Conservation (phyloP, 1,140 invertebrate species). For the Mylabris phalerata region DNA sequence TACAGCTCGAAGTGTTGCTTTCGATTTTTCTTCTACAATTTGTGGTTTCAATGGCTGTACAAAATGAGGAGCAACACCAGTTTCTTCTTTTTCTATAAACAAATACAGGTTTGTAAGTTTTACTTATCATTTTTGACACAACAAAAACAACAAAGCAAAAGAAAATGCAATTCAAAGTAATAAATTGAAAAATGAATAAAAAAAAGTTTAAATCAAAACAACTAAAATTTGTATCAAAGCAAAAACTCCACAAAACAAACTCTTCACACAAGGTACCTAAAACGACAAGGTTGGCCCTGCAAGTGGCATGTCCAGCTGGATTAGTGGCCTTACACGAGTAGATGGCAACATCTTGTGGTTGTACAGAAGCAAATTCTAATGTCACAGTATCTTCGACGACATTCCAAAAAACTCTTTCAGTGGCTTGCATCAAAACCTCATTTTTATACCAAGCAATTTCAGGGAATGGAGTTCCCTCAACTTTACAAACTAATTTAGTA, state of each 20-base stretch:
- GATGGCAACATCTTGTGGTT: slow-evolving; percentile 64
- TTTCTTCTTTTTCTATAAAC: slow-evolving; percentile 56
- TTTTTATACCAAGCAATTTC: slow-evolving; percentile 74
- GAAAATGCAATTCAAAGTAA: slow-evolving; percentile 6
- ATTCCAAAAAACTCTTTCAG: slow-evolving; percentile 55
- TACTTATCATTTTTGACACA: neutral
- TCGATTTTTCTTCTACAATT: slow-evolving; percentile 55
- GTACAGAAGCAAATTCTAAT: slow-evolving; percentile 58
- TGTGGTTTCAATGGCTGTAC: slow-evolving; percentile 58
- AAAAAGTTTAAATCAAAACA: slow-evolving; percentile 6
- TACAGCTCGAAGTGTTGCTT: slow-evolving; percentile 54
- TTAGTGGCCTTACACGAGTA: slow-evolving; percentile 76
- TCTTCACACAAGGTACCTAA: slow-evolving; percentile 47
- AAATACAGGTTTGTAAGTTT: neutral
- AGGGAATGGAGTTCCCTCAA: slow-evolving; percentile 61
- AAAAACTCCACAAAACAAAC: slow-evolving; percentile 9
- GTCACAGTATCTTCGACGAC: slow-evolving; percentile 54
- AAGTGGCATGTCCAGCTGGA: slow-evolving; percentile 68
- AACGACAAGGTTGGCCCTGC: slow-evolving; percentile 65
- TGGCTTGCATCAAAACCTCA: slow-evolving; percentile 56
- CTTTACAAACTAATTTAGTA: slow-evolving; percentile 57
- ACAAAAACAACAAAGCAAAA: slow-evolving; percentile 5
- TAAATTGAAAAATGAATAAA: neutral
- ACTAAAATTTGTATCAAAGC: neutral
- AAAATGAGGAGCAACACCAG: slow-evolving; percentile 57